Evolutionary conservation across 2,888 invertebrate species (phyloP).

Genomic region (Dyspetes luteomarginatus): DNA sequence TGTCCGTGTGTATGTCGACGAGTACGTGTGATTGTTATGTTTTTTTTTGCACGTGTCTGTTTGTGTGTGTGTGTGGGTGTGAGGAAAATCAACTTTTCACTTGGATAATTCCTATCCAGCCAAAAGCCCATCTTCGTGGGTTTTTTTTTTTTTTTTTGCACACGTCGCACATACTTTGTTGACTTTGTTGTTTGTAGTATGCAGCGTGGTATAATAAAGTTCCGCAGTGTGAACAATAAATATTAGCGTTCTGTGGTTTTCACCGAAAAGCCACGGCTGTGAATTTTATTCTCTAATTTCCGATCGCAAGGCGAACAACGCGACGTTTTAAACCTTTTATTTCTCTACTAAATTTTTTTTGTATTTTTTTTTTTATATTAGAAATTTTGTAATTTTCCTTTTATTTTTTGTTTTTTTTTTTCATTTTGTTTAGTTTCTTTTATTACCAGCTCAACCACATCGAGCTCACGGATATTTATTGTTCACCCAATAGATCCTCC

Average conservation of each 20-base stretch:
- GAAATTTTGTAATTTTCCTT: constrained; percentile 53
- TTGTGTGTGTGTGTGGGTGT: constrained; percentile 21
- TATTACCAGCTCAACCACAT: constrained; percentile 71
- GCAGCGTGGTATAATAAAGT: constrained; percentile 53
- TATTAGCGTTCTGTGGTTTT: constrained; percentile 54
- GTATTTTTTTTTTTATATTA: constrained; percentile 46
- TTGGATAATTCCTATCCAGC: constrained; percentile 63
- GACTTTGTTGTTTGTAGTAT: constrained; percentile 50
- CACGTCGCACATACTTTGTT: constrained; percentile 45
- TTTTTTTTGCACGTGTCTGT: not conserved
- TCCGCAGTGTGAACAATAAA: constrained; percentile 63
- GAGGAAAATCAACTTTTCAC: constrained; percentile 4
- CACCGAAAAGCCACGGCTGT: constrained; percentile 55
- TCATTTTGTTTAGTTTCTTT: constrained; percentile 52
- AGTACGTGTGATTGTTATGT: constrained; percentile 17
- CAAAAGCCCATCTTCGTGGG: constrained; percentile 21
- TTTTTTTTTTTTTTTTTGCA: constrained; percentile 34
- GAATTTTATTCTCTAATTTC: constrained; percentile 49
- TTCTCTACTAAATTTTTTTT: not conserved
- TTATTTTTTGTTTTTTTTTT: constrained; percentile 54
- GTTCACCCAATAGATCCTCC: constrained; percentile 66
- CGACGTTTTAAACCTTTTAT: no score
- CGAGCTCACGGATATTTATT: constrained; percentile 68
- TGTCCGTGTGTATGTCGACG: constrained; percentile 62
- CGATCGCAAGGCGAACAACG: constrained; percentile 30